Evolutionary conservation across 1,140 invertebrate genomes (phyloP).

Genomic region (Elymnias hypermnestra): DNA sequence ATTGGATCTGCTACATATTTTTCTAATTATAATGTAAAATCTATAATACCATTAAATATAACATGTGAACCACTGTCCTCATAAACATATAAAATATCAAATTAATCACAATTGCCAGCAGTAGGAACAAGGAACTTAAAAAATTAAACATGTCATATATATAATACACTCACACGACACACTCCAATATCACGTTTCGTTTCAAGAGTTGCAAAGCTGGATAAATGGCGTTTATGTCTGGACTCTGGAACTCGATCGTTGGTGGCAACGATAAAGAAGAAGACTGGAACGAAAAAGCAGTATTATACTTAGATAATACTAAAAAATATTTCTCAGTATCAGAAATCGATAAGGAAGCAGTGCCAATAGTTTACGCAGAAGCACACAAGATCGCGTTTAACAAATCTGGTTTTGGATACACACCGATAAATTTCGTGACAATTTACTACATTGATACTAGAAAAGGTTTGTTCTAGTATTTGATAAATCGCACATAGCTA

Average conservation of each 20-base stretch:
- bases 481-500: no score
- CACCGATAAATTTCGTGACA: conserved; percentile 78
- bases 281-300: conserved; percentile 64
- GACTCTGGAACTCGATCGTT: conserved; percentile 66
- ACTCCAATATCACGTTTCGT: conserved; percentile 28
- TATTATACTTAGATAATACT: conserved; percentile 75
- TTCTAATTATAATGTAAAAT: no score
- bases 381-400: conserved; percentile 69
- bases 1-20: no score
- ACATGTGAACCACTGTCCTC: no score
- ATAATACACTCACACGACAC: conserved; percentile 29
- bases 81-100: not conserved
- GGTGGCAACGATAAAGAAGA: conserved; percentile 54
- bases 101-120: conserved; percentile 5
- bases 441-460: conserved; percentile 79
- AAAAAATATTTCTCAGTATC: conserved; percentile 83
- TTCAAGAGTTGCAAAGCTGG: conserved; percentile 30
- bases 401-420: conserved; percentile 69
- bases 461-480: conserved; percentile 77
- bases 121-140: conserved; percentile 6
- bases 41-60: no score
- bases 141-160: conserved; percentile 19
- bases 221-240: conserved; percentile 71
- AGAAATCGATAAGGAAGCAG: conserved; percentile 78
- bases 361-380: conserved; percentile 77